phyloP scores from a whole-genome alignment of 2,888 invertebrate genomes.

The Vanessa cardui region DNA sequence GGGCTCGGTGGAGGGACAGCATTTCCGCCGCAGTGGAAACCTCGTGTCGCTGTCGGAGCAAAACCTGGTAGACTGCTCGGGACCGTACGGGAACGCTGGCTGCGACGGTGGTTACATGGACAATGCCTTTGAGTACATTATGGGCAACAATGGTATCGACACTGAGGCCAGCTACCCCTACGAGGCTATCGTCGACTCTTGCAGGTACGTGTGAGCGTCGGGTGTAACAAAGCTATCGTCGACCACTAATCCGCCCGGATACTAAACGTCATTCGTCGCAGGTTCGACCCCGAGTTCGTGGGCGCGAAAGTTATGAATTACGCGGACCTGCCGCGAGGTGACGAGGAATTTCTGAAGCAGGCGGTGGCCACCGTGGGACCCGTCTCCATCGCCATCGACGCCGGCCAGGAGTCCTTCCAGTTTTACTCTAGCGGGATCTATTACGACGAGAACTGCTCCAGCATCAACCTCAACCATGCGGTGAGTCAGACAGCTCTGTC shows the following conservation, averaged over 20 bases:
- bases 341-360: conserved; percentile 87
- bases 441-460: conserved; percentile 89
- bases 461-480: conserved; percentile 90
- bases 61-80: conserved; percentile 94
- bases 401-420: conserved; percentile 92
- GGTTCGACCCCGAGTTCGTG: conserved; percentile 84
- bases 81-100: conserved; percentile 92
- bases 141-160: conserved; percentile 93
- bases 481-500: conserved; percentile 59
- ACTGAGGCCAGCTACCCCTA: conserved; percentile 95
- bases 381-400: conserved; percentile 94
- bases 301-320: conserved; percentile 93
- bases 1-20: conserved; percentile 94
- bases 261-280: conserved; percentile 42
- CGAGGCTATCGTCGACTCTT: conserved; percentile 88
- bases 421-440: conserved; percentile 92
- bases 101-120: conserved; percentile 94
- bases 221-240: no score
- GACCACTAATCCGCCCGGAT: no score
- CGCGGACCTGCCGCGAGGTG: conserved; percentile 87
- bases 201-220: conserved; percentile 69
- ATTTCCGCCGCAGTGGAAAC: conserved; percentile 89
- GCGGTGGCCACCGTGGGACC: conserved; percentile 94
- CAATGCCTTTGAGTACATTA: conserved; percentile 92
- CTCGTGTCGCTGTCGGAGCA: conserved; percentile 95